Evolutionary conservation across 1,140 invertebrate species (phyloP).

Genomic region (Trigoniulus corallinus): DNA sequence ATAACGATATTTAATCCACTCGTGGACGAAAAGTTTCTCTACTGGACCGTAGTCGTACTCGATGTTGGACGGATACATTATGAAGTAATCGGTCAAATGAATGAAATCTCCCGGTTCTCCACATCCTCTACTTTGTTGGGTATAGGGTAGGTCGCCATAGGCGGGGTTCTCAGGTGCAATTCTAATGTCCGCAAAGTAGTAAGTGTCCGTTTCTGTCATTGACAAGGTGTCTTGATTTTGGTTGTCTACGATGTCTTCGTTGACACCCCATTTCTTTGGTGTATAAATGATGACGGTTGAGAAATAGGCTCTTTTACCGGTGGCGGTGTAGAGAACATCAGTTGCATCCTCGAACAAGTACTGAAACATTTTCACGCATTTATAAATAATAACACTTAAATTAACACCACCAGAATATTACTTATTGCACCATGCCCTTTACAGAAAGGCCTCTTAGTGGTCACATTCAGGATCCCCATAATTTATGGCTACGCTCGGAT

Average conservation of each 20-base stretch:
- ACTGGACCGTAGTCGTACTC: conserved; percentile 1
- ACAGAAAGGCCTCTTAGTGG: neutral
- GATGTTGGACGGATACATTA: neutral
- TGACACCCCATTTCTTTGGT: conserved; percentile 31
- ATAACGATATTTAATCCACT: conserved; percentile 48
- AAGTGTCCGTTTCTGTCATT: conserved; percentile 25
- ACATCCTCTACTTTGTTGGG: conserved; percentile 39
- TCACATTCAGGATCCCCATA: neutral
- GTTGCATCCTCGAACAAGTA: conserved; percentile 61
- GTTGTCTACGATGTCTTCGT: conserved; percentile 3
- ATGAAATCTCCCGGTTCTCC: conserved; percentile 39
- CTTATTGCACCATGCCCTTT: neutral
- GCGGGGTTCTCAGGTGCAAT: conserved; percentile 30
- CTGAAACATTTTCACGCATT: conserved; percentile 59
- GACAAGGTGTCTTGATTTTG: conserved; percentile 13
- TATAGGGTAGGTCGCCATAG: conserved; percentile 33
- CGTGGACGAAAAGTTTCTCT: conserved; percentile 37
- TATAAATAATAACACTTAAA: conserved; percentile 33
- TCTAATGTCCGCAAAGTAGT: conserved; percentile 28
- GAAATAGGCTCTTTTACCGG: conserved; percentile 34
- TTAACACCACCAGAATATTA: conserved; percentile 42
- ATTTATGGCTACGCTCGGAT: neutral
- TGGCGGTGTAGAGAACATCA: conserved; percentile 31
- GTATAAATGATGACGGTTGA: conserved; percentile 34
- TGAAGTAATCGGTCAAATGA: conserved; percentile 24